Evolutionary conservation across 2,888 invertebrate species (phyloP), one percentile per base, ranked within the genome.

Genomic region (Mesorhabditis sp.): DNA sequence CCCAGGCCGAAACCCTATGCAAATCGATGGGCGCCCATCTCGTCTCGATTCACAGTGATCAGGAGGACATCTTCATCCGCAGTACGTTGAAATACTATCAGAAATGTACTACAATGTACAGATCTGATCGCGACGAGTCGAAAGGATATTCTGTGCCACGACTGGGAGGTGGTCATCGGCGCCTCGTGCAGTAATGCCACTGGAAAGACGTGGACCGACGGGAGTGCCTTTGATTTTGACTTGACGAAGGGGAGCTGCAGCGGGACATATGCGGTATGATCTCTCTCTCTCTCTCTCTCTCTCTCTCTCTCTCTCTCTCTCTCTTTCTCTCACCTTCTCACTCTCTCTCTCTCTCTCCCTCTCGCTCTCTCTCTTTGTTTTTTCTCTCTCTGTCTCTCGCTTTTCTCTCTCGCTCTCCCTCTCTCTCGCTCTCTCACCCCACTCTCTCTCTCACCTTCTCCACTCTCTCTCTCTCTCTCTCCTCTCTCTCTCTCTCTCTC

Each of bases 21-120:
- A 10, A 50, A 50, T 50, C 58, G n/a, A 50, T 50, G 58, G 58
- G 58, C 58, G 58, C 58, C n/a, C 58, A 50, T 50, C n/a, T 50
- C 10, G 58, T n/a, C 7, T 50, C 58, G 58, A 50, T 50, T 50
- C 58, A 50, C 58, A 13, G 10, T 10, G 58, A 50, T 50, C 10
- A 10, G 7, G 58, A 50, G 58, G 58, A 50, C n/a, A 50, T 50
- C n/a, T 50, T 50, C n/a, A 50, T 50, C 2, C 7, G 58, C 7
- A 50, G 58, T 50, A 50, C n/a, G 58, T 10, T 50, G 58, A 50
- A 1, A 50, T 10, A 28, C 28, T 28, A 28, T 28, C 28, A 28
- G 28, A 1, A 28, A 28, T 28, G 28, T 28, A 28, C 28, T 28
- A 28, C 28, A 28, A 28, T 2, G 28, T 28, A 13, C 58, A 50